These are phyloP conservation scores for Argyra leucocephala DNA, from an alignment of 2,888 invertebrate species.

Conservation along the genomic window DNA sequence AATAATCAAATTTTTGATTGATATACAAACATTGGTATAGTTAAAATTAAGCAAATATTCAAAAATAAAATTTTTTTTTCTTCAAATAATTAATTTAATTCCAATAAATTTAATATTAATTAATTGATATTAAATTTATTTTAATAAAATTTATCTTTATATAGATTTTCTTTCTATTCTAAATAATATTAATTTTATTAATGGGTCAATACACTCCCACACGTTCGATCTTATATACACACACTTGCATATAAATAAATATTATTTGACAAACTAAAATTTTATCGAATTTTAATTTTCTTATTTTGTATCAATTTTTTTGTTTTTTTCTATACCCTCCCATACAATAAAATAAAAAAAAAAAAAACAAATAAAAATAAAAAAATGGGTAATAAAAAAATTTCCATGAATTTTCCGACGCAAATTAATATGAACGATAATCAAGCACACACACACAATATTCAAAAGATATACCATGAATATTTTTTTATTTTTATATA, in stretches of 20 bases:
- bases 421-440: background rate
- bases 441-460: background rate
- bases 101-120: too few species aligned
- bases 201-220: conserved; percentile 4
- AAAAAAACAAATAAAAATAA: background rate
- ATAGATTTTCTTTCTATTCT: background rate
- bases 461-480: background rate
- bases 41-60: too few species aligned
- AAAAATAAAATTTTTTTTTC: too few species aligned
- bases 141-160: too few species aligned
- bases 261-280: background rate
- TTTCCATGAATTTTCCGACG: conserved; percentile 1
- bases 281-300: conserved; percentile 1
- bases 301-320: background rate
- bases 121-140: too few species aligned
- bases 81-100: too few species aligned
- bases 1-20: too few species aligned
- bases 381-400: background rate
- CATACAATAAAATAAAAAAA: background rate
- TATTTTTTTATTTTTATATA: background rate
- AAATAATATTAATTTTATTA: background rate
- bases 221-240: too few species aligned
- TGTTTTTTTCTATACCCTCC: too few species aligned
- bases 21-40: too few species aligned
- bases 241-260: background rate